Evolutionary conservation across 2,888 invertebrate genomes (phyloP).

Genomic region (Diarsia mendica): DNA sequence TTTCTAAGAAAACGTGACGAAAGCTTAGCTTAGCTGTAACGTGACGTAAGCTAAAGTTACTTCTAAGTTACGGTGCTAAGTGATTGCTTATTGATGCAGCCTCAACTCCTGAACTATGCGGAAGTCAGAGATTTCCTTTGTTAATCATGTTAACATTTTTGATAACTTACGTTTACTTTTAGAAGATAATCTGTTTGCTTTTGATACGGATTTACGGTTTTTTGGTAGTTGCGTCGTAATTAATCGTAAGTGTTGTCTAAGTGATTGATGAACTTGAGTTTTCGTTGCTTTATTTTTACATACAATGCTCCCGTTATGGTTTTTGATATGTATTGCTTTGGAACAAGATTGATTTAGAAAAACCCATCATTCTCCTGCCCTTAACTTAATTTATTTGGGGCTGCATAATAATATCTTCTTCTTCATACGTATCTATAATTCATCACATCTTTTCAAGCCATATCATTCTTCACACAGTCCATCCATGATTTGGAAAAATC

Average conservation of each 20-base stretch:
- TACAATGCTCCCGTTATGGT: neutral
- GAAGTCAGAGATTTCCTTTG: constrained; percentile 81
- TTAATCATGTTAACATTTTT: constrained; percentile 80
- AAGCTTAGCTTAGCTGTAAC: neutral
- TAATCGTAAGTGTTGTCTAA: constrained; percentile 32
- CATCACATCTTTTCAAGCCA: too few species aligned
- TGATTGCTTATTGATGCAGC: constrained; percentile 80
- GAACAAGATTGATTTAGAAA: too few species aligned
- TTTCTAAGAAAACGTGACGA: neutral
- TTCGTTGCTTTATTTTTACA: neutral
- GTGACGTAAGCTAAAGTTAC: constrained; percentile 55
- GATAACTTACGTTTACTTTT: constrained; percentile 62
- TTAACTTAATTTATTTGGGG: too few species aligned
- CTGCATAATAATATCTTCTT: too few species aligned
- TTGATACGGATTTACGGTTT: constrained; percentile 48
- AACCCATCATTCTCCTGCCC: too few species aligned
- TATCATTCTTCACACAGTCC: too few species aligned
- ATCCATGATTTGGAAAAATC: too few species aligned
- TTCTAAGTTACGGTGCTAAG: constrained; percentile 74
- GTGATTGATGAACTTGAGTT: constrained; percentile 8
- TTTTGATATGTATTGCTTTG: too few species aligned
- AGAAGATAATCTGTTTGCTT: constrained; percentile 61
- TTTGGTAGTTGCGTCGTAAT: constrained; percentile 43
- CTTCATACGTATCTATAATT: too few species aligned
- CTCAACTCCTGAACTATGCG: constrained; percentile 79